These are phyloP conservation scores for Centropristis striata DNA, from an alignment of 2,113 vertebrate species.

Conservation along the genomic window DNA sequence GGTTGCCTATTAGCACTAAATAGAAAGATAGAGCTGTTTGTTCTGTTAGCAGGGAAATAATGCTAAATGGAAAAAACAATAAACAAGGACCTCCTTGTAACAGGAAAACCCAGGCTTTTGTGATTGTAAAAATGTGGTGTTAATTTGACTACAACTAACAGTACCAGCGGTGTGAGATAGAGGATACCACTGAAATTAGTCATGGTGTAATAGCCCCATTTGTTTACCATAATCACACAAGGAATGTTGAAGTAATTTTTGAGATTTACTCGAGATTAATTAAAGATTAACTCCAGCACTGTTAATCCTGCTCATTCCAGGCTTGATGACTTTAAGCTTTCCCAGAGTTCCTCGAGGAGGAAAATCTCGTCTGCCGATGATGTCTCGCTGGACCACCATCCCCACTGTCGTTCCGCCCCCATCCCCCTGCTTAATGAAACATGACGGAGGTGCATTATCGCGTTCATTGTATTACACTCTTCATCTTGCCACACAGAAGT, in stretches of 20 bases:
- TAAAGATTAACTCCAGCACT: slow-evolving; percentile 52
- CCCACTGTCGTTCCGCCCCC: slow-evolving; percentile 22
- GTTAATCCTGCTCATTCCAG: slow-evolving; percentile 60
- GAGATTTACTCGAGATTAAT: slow-evolving; percentile 58
- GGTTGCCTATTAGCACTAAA: background rate
- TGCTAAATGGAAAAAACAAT: background rate
- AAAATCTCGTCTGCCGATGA: slow-evolving; percentile 7
- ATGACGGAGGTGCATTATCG: slow-evolving; percentile 67
- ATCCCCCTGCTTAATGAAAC: slow-evolving; percentile 68
- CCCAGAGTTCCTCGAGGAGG: slow-evolving; percentile 34
- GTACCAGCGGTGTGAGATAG: background rate
- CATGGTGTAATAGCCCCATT: slow-evolving; percentile 5
- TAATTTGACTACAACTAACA: background rate
- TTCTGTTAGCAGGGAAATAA: background rate
- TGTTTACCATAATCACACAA: slow-evolving; percentile 42
- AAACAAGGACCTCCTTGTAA: background rate
- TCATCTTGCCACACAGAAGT: slow-evolving; percentile 60
- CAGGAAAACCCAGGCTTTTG: slow-evolving; percentile 11
- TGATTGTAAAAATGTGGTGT: slow-evolving; percentile 5
- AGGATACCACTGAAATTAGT: slow-evolving; percentile 2
- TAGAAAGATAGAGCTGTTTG: background rate
- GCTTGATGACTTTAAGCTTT: slow-evolving; percentile 45
- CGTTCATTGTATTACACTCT: slow-evolving; percentile 59
- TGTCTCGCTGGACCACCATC: slow-evolving; percentile 54
- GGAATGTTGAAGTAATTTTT: slow-evolving; percentile 31